Base-by-base conservation (phyloP, 1,140 invertebrate genomes). In the Drosophila serrata region DNA sequence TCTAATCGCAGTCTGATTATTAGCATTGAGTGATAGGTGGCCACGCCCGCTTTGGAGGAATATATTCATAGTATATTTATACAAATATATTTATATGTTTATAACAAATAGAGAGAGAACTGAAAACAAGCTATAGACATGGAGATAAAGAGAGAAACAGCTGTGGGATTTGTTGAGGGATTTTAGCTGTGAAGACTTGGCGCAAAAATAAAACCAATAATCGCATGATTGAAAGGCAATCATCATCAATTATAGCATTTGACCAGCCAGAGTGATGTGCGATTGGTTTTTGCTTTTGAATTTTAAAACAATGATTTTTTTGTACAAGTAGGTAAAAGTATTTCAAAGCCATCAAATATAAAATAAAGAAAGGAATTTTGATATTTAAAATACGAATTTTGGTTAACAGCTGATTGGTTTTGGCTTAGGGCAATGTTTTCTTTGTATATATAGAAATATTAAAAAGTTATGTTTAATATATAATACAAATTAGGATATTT, bases 1-100 rank as follows among this genome's bases (percentile, higher is more conserved):
- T 87, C 79, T 75, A 82, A 86, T 86, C 75, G 63, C 46, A 15
- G 60, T 67, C 76, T 68, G 64, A 87, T 87, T 82, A 86, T 85
- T 85, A 87, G 48, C 73, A 78, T 86, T 73, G 62, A 60, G 56
- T 63, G 78, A 64, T 53, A 43, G 58, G 49, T 81, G 19, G 67
- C 24, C 43, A n/a, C 24, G 58, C 45, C 45, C 45, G 45, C 31
- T 22, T 31, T n/a, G 24, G 6, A 22, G 24, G 29, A 31, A 17
- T 17, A 33, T n/a, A 33, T 46, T n/a, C n/a, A n/a, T n/a, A n/a
- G n/a, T n/a, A n/a, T n/a, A n/a, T n/a, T n/a, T n/a, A n/a, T n/a
- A n/a, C n/a, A 22, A 9, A 24, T 24, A 24, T 24, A 24, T 24
- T 24, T 24, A 24, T 39, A 29, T 7, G 7, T 33, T 11, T 33